Evolutionary conservation across 1,140 invertebrate genomes (phyloP), one percentile per base, ranked within the genome.

Genomic region (Hylyphantes graminicola): DNA sequence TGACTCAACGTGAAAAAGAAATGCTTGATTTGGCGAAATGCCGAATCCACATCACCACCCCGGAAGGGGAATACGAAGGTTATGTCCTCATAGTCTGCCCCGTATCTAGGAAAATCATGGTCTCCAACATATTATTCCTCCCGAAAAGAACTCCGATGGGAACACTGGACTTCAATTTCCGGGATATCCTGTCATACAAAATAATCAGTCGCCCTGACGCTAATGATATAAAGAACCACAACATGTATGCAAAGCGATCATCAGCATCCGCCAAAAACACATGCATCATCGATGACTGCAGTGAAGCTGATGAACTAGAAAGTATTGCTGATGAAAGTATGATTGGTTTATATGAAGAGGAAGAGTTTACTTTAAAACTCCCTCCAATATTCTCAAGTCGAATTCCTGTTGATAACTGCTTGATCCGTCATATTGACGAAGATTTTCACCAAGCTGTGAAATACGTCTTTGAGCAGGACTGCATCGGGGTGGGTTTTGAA

Each of bases 401-500:
- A 9, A 53, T 70, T 2, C 50, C 68, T 3, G 1, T 9, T 17
- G 51, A 70, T 54, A 53, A 17, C 1, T 2, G 7, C 7, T 9
- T 17, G n/a, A n/a, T 74, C 6, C 53, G 57, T 21, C 10, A 8
- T 2, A 7, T 74, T 19, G 17, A 54, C 35, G 19, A 55, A n/a
- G 51, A 55, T 19, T 74, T 74, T 13, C 12, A 59, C 15, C 6
- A n/a, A 4, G 72, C 72, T 15, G 35, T 74, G 13, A 13, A 35
- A 13, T 53, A 57, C 13, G 35, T 54, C 9, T 7, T 10, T 5
- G 15, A 21, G 15, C 54, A 57, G 35, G 54, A 59, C 35, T 21
- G 10, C 6, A 74, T 74, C 17, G 72, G 54, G 48, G 53, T 74
- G 10, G 55, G 53, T 13, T 74, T 74, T 35, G 72, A 74, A 59